Evolutionary conservation across 2,113 vertebrate species (phyloP).

Genomic region (Phalacrocorax carbo): DNA sequence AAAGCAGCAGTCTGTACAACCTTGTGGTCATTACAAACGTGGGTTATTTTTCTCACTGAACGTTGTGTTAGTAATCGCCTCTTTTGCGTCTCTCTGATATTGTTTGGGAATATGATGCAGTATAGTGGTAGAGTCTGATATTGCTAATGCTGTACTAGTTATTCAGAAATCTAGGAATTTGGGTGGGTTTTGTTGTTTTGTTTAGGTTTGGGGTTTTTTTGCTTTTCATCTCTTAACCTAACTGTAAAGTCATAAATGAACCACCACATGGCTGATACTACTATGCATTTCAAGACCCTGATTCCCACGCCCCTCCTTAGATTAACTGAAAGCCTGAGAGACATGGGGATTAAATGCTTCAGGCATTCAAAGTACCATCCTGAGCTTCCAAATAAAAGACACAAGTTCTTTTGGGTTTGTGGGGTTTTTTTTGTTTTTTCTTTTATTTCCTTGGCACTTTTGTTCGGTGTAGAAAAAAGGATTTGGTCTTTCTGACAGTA

Average conservation of each 20-base stretch:
- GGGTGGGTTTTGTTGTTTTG: not conserved
- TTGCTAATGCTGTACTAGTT: not conserved
- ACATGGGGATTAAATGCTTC: not conserved
- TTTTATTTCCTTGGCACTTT: not conserved
- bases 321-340: not conserved
- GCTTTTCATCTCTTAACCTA: not conserved
- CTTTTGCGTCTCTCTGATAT: not conserved
- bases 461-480: not conserved
- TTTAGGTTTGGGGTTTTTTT: not conserved
- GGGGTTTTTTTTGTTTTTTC: too few relatives aligned
- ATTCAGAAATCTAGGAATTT: not conserved
- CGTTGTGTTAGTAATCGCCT: rapidly evolving
- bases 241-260: not conserved
- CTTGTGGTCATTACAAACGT: not conserved
- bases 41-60: not conserved
- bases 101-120: not conserved
- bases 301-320: not conserved
- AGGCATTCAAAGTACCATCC: not conserved
- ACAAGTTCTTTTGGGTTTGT: not conserved
- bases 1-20: not conserved
- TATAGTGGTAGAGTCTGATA: not conserved
- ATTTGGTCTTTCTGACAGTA: not conserved
- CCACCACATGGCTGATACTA: not conserved
- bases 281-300: not conserved
- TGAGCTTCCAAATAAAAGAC: not conserved